These are phyloP conservation scores for Lutjanus erythropterus DNA, from an alignment of 2,113 vertebrate species.

Conservation along the genomic window DNA sequence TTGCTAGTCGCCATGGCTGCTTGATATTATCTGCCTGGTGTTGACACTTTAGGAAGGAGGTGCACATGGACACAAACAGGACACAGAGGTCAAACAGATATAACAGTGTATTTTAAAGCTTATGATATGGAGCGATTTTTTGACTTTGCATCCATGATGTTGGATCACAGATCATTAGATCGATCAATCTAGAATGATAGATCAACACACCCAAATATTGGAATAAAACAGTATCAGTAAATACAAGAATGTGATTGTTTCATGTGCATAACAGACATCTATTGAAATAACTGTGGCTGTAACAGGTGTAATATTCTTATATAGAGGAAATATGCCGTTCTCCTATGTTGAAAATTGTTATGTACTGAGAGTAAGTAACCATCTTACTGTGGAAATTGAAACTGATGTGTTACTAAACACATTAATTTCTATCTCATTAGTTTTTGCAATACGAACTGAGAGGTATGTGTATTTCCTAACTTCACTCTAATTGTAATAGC, in stretches of 20 bases:
- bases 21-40: no score
- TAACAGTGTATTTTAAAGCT: no score
- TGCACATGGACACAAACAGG: no score
- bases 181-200: no score
- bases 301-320: neutral
- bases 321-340: neutral
- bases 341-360: neutral
- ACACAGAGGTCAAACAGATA: no score
- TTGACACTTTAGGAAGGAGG: no score
- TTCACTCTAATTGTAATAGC: neutral
- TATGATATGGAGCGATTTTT: no score
- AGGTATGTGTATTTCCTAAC: conserved; percentile 20
- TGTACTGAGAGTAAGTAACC: neutral
- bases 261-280: neutral
- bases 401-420: conserved; percentile 12
- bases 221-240: neutral
- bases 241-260: neutral
- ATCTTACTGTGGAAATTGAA: conserved; percentile 15
- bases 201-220: no score
- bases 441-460: conserved; percentile 25
- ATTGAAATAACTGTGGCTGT: neutral
- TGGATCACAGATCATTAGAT: no score
- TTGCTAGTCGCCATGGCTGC: no score
- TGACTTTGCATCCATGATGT: no score
- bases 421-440: conserved; percentile 35